Conservation (phyloP, 2,888 invertebrate genomes). For the Tribolium freemani region DNA sequence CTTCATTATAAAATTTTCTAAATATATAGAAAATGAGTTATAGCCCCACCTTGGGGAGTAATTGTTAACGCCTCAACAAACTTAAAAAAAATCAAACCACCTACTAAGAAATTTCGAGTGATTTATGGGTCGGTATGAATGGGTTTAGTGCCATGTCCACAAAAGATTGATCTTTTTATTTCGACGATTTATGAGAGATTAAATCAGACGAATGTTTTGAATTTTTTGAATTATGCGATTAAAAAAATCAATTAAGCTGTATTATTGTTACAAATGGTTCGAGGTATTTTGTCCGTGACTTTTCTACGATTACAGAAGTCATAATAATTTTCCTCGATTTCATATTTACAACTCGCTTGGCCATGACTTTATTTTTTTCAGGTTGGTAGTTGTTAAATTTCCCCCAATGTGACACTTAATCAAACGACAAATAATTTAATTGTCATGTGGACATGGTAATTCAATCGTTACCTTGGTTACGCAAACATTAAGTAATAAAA, state of each 20-base stretch:
- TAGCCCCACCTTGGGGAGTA: neutral
- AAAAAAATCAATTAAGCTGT: too few relatives aligned
- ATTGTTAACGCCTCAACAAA: neutral
- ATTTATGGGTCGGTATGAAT: neutral
- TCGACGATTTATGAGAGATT: constrained; percentile 4
- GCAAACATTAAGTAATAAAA: neutral
- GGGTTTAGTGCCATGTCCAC: constrained; percentile 2
- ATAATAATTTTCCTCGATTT: neutral
- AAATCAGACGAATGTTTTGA: neutral
- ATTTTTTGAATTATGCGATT: neutral
- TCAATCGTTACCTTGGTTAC: neutral
- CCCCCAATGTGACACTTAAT: neutral
- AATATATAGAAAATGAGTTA: neutral
- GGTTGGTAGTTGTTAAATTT: neutral
- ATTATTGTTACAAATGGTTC: neutral
- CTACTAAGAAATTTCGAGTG: neutral
- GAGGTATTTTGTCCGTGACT: neutral
- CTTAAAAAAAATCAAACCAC: neutral
- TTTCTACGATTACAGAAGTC: neutral
- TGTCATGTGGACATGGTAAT: neutral
- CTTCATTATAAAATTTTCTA: neutral
- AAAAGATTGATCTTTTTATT: constrained; percentile 20
- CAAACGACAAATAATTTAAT: neutral
- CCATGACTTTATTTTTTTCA: neutral
- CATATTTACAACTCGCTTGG: neutral